Conservation (phyloP, 2,797 vertebrate genomes). For the Holocentrus rufus region DNA sequence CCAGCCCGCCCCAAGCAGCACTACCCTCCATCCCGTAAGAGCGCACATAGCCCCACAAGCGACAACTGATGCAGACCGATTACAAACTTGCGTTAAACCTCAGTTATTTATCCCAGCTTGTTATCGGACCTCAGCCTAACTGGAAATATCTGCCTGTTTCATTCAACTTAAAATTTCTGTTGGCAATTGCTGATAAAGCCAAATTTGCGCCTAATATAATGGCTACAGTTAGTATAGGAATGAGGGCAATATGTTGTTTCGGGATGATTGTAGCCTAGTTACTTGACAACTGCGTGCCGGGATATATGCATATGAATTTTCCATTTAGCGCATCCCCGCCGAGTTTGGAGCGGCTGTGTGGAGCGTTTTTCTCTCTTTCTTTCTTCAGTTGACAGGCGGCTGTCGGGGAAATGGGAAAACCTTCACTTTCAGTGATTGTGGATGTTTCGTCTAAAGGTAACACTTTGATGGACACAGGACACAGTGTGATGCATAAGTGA, state of each 20-base stretch:
- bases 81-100: slow-evolving; percentile 72
- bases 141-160: slow-evolving; percentile 1
- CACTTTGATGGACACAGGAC: slow-evolving; percentile 8
- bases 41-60: slow-evolving; percentile 66
- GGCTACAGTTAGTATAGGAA: slow-evolving; percentile 64
- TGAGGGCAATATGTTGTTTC: slow-evolving; percentile 73
- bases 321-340: slow-evolving; percentile 21
- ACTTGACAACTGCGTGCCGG: slow-evolving; percentile 56
- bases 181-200: slow-evolving; percentile 29
- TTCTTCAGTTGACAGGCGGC: neutral
- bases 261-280: slow-evolving; percentile 64
- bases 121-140: slow-evolving; percentile 16
- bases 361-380: slow-evolving; percentile 2
- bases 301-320: slow-evolving; percentile 52
- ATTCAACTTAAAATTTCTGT: slow-evolving; percentile 34
- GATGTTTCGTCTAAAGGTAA: slow-evolving; percentile 71
- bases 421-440: slow-evolving; percentile 58
- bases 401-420: slow-evolving; percentile 25
- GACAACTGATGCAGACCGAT: slow-evolving; percentile 71
- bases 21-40: slow-evolving; percentile 54
- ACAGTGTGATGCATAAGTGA: slow-evolving; percentile 32
- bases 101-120: slow-evolving; percentile 21
- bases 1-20: slow-evolving; percentile 35
- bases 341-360: slow-evolving; percentile 48
- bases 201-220: neutral